Evolutionary conservation across 1,140 invertebrate genomes (phyloP), one percentile per base, ranked within the genome.

Genomic region (Saccostrea glomerata): DNA sequence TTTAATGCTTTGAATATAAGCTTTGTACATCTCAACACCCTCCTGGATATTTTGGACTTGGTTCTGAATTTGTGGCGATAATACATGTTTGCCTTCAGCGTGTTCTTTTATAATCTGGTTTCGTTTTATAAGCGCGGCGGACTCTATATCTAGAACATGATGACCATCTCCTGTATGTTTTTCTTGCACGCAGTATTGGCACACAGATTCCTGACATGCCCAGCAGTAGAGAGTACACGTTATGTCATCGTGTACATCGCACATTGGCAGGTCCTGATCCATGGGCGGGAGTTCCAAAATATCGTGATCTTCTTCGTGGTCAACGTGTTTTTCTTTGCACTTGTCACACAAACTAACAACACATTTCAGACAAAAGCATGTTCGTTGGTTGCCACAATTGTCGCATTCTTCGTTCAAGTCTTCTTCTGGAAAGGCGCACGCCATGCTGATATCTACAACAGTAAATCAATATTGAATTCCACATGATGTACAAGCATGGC

Each of bases 401-500:
- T 77, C 70, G 25, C 70, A 77, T 9, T 15, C 15, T 77, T 77
- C 70, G 25, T 77, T 36, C 25, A 77, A 77, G 25, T 77, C 70
- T 13, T 77, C 70, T 30, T 36, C 25, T 30, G 70, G 70, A 77
- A 36, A 77, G 0, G 70, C 70, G 25, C 70, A 30, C 25, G 70
- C 70, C 70, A 77, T 77, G 15, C 6, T 47, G 47, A 47, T 7
- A 9, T 36, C 70, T 77, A 30, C 70, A 77, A 77, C 9, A 77
- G 70, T 30, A 77, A 30, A 77, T 63, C 30, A 36, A 36, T 36
- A 36, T 36, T 47, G 6, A 9, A 3, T 3, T 47, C 6, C 47
- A 47, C 47, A 47, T 3, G 9, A 7, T n/a, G 47, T 47, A 47
- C 47, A 47, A 47, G 47, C 9, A 47, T 47, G 47, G 47, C 6